Conservation (phyloP, 92 coral and sea anemone species). For the Phymanthus crucifer region DNA sequence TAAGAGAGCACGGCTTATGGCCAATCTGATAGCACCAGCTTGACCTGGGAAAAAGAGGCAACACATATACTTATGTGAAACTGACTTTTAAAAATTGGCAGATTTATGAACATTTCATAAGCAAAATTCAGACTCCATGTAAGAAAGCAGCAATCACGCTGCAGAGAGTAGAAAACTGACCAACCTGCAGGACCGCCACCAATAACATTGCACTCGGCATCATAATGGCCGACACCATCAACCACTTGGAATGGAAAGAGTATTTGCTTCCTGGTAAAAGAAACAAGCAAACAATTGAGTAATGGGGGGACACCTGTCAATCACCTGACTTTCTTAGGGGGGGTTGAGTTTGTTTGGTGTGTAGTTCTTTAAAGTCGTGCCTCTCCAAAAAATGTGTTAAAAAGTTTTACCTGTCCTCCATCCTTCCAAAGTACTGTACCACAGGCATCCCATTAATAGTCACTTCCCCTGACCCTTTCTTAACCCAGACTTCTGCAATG, state of each 20-base stretch:
- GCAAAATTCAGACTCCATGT: not conserved
- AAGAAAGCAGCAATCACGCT: not conserved
- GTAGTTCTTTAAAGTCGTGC: too few species aligned
- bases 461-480: conserved; percentile 79
- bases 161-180: not conserved
- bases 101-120: not conserved
- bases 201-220: conserved; percentile 82
- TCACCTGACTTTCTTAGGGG: too few species aligned
- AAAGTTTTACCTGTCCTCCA: conserved; percentile 73
- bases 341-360: too few species aligned
- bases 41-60: conserved; percentile 74
- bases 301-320: too few species aligned
- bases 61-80: too few species aligned
- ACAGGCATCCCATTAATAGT: conserved; percentile 77
- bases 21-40: conserved; percentile 91
- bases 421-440: conserved; percentile 72
- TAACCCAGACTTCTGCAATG: conserved; percentile 79
- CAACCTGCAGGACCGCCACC: conserved; percentile 98
- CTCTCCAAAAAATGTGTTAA: too few species aligned
- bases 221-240: conserved; percentile 79
- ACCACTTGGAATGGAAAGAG: conserved; percentile 85
- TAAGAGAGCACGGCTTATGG: conserved; percentile 87
- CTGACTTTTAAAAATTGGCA: not conserved
- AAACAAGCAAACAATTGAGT: not conserved
- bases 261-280: conserved; percentile 71